Evolutionary conservation across 2,113 vertebrate species (phyloP), one percentile per base, ranked within the genome.

Genomic region (Ophiodon elongatus): DNA sequence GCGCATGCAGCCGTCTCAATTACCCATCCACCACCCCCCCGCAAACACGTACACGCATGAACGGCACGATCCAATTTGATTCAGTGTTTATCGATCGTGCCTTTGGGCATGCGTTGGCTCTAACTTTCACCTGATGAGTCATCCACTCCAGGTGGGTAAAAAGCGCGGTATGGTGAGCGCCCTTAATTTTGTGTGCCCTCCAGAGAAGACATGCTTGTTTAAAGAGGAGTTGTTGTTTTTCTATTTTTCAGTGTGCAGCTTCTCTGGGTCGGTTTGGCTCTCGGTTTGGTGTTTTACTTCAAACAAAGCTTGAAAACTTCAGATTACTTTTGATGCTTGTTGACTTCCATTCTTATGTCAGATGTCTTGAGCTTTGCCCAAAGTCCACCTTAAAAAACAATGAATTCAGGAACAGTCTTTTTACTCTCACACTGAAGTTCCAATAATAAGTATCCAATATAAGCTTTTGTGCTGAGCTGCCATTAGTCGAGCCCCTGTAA

Each of bases 41-140:
- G 6, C 17, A 4, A 62, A 73, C 57, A 47, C 15, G 41, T 43
- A 10, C 15, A 0, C 67, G 1, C 29, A 21, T 1, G 10, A 56
- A 27, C 31, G 21, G 64, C 79, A 81, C 31, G 23, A 81, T 88
- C 64, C 69, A 76, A 86, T 86, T 81, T 50, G 62, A 75, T 62
- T 50, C 68, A 10, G 81, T 45, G 68, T 86, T 89, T 80, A 64
- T 59, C 23, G 37, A 64, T 23, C 35, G 52, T 75, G 85, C 60
- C 59, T 60, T 67, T 54, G 60, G 75, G 35, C 64, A 43, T 8
- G 45, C 6, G 23, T 5, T 37, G 62, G 57, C 35, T 73, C 47
- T 50, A 31, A 71, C 80, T 87, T 62, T 72, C 59, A 66, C 81
- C 56, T 47, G 72, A 73, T 88, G 80, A 90, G 35, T 90, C 85